A percentile compares a stretch with the other conserved stretches of the same genome.
Conservation (phyloP, 2,797 vertebrate species). For the Malurus splendens region DNA sequence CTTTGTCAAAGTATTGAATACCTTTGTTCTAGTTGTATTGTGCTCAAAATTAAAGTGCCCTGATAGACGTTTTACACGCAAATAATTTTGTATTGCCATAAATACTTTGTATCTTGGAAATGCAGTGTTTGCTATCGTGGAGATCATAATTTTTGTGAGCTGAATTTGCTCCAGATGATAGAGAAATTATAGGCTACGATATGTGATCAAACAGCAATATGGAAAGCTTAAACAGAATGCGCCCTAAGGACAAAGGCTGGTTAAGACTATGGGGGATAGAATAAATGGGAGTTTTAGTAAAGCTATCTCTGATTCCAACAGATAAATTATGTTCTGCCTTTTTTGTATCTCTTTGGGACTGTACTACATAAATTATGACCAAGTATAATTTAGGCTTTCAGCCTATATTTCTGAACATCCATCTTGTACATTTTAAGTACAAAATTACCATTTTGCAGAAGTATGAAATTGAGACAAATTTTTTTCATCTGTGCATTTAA, state of each 20-base stretch:
- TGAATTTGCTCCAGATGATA: conserved; percentile 66
- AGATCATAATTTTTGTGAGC: conserved; percentile 66
- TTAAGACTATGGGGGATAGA: conserved; percentile 77
- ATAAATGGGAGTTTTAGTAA: conserved; percentile 84
- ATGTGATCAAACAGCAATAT: conserved; percentile 72
- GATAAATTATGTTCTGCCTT: conserved; percentile 86
- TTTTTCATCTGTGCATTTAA: conserved; percentile 81
- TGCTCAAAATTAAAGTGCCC: conserved; percentile 27
- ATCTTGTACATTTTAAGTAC: conserved; percentile 85
- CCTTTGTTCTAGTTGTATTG: background rate
- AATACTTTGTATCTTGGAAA: conserved; percentile 67
- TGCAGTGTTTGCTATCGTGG: conserved; percentile 60
- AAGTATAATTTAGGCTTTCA: conserved; percentile 95
- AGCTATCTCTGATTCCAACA: conserved; percentile 85
- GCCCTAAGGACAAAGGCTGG: conserved; percentile 78
- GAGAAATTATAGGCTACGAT: conserved; percentile 72
- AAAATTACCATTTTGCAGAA: conserved; percentile 88
- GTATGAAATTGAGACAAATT: conserved; percentile 81
- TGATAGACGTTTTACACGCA: conserved; percentile 57
- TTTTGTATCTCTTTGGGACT: conserved; percentile 85
- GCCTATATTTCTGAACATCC: conserved; percentile 88
- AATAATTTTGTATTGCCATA: conserved; percentile 58
- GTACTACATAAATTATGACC: conserved; percentile 93
- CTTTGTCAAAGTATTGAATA: background rate
- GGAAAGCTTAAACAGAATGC: conserved; percentile 72